Conservation (phyloP, 1,140 invertebrate species). For the Ruditapes philippinarum region DNA sequence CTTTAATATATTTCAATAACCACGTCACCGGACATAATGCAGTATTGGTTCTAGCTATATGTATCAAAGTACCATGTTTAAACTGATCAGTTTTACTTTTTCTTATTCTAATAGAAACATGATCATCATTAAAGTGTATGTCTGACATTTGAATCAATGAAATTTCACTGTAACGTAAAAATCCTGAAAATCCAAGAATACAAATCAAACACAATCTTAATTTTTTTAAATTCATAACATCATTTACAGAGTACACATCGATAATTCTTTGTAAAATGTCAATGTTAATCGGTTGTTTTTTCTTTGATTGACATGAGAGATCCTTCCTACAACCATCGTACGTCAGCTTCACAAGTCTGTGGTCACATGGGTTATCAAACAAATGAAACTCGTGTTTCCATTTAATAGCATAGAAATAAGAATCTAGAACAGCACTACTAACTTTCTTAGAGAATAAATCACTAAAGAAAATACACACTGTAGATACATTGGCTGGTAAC, state of each 20-base stretch:
- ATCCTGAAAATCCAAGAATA: slow-evolving; percentile 21
- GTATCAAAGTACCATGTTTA: background rate
- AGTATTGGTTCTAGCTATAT: background rate
- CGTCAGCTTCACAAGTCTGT: background rate
- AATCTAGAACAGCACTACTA: background rate
- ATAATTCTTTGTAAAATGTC: background rate
- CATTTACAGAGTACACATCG: background rate
- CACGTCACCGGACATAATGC: background rate
- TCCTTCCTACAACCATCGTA: background rate
- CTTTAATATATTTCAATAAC: background rate
- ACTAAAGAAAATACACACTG: no score
- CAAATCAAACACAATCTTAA: background rate
- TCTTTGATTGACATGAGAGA: background rate
- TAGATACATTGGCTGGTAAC: no score
- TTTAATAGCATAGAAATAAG: background rate
- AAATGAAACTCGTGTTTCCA: background rate
- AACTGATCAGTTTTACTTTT: background rate
- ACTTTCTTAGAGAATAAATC: no score
- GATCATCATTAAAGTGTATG: background rate
- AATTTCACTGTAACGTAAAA: background rate
- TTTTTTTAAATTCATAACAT: background rate
- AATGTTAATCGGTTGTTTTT: background rate
- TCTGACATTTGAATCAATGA: background rate
- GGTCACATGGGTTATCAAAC: background rate
- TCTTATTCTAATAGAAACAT: background rate